Evolutionary conservation across 2,888 invertebrate species (phyloP).

Genomic region (Drosophila sordidula): DNA sequence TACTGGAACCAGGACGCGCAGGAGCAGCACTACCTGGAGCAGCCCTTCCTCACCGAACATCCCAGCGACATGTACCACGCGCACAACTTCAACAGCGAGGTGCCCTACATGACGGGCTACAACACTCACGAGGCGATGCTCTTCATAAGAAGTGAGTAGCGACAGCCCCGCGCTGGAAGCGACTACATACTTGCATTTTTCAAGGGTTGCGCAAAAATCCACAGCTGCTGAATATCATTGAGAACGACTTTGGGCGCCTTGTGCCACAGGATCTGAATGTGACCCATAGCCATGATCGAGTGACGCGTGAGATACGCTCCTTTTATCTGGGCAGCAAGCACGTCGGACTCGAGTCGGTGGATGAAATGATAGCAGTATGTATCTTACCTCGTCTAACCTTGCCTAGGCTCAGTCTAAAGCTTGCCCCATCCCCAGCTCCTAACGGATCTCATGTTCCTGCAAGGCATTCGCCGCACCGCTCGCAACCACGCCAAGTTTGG

Average conservation of each 20-base stretch:
- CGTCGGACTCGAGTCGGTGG: conserved; percentile 86
- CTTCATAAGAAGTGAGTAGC: conserved; percentile 86
- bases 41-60: conserved; percentile 86
- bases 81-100: conserved; percentile 86
- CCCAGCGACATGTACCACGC: conserved; percentile 85
- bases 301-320: conserved; percentile 86
- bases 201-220: conserved; percentile 87
- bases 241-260: conserved; percentile 87
- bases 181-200: conserved; percentile 1
- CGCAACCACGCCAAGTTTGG: conserved; percentile 84
- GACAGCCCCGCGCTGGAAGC: too few relatives aligned
- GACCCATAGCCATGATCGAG: conserved; percentile 81
- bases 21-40: conserved; percentile 83
- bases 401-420: too few relatives aligned
- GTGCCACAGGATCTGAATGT: conserved; percentile 86
- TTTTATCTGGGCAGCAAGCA: conserved; percentile 87
- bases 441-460: conserved; percentile 88
- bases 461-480: conserved; percentile 87
- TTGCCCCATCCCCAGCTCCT: conserved; percentile 85
- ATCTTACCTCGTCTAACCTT: neutral
- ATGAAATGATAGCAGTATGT: conserved; percentile 86
- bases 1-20: conserved; percentile 81
- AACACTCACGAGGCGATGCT: conserved; percentile 89
- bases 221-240: conserved; percentile 86
- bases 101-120: conserved; percentile 88